Percentiles rank a stretch among this genome's conserved stretches.
Conservation (phyloP, 2,797 vertebrate genomes). For the Kryptolebias ocellatus region DNA sequence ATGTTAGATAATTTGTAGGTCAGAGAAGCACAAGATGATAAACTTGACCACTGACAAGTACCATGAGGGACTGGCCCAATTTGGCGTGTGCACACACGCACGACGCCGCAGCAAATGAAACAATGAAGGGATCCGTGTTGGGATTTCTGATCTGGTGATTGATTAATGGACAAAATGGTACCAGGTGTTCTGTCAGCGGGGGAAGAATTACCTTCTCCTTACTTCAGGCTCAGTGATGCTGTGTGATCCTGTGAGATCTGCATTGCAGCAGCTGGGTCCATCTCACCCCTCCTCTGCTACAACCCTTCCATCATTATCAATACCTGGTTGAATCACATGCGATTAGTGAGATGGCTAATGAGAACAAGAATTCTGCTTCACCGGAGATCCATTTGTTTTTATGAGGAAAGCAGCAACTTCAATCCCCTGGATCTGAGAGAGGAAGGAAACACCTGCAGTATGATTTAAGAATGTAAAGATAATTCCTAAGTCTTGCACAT, state of each 20-base stretch:
- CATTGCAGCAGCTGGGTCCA: slow-evolving; percentile 58
- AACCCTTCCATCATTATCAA: slow-evolving; percentile 24
- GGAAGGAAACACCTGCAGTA: background rate
- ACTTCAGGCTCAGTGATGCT: slow-evolving; percentile 29
- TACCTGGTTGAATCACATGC: slow-evolving; percentile 53
- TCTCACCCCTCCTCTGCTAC: background rate
- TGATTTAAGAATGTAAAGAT: too few species aligned
- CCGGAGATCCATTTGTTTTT: slow-evolving; percentile 36
- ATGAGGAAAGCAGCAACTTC: slow-evolving; percentile 18
- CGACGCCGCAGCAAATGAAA: slow-evolving; percentile 4
- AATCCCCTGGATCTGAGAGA: slow-evolving; percentile 23
- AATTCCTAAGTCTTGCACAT: too few species aligned
- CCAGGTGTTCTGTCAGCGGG: slow-evolving; percentile 59
- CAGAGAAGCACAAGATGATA: too few species aligned
- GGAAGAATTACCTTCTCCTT: slow-evolving; percentile 47
- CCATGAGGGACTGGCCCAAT: slow-evolving; percentile 61
- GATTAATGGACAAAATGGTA: slow-evolving; percentile 45
- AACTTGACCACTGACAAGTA: too few species aligned
- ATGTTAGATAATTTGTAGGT: too few species aligned
- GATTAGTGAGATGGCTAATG: slow-evolving; percentile 50
- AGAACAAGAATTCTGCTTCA: slow-evolving; percentile 23
- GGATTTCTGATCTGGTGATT: slow-evolving; percentile 36
- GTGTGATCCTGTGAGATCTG: slow-evolving; percentile 45
- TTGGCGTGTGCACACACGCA: slow-evolving; percentile 34
- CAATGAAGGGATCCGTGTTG: slow-evolving; percentile 23